Conservation (phyloP, 2,888 invertebrate genomes). For the Pachycephus smyrnensis region DNA sequence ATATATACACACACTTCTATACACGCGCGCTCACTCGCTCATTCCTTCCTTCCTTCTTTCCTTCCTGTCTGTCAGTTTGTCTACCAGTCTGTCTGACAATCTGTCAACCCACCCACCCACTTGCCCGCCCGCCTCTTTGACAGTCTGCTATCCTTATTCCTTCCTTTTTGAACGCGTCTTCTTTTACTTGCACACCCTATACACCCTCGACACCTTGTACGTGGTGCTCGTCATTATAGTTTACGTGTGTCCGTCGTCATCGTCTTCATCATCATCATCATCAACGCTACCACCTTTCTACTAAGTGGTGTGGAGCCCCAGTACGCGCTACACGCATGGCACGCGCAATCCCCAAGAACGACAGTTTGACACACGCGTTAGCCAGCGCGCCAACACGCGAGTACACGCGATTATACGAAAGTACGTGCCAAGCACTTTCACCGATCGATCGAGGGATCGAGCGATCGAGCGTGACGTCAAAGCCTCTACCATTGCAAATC, state of each 20-base stretch:
- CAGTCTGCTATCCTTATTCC: not conserved
- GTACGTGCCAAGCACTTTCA: constrained; percentile 27
- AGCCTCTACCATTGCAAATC: too few species aligned
- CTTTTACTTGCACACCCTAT: not conserved
- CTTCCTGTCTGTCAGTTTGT: not conserved
- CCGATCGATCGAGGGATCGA: constrained; percentile 24
- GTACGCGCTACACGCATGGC: not conserved
- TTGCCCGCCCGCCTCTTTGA: constrained; percentile 7
- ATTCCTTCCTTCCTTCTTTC: constrained; percentile 2
- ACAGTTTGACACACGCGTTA: constrained; percentile 2
- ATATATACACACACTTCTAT: constrained; percentile 25
- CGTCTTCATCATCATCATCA: too few species aligned
- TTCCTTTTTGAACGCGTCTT: not conserved
- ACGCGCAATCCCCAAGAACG: constrained; percentile 22
- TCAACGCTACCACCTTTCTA: too few species aligned
- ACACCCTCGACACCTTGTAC: not conserved
- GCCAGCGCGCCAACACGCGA: constrained; percentile 23
- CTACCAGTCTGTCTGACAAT: not conserved
- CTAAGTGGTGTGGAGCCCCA: too few species aligned
- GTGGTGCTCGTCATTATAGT: too few species aligned
- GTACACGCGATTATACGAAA: constrained; percentile 14
- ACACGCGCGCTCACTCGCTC: constrained; percentile 31
- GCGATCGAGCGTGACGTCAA: constrained; percentile 25
- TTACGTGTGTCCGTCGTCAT: too few species aligned
- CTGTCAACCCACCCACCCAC: constrained; percentile 18